Conservation (phyloP, 2,113 vertebrate genomes). For the Galbula dea region DNA sequence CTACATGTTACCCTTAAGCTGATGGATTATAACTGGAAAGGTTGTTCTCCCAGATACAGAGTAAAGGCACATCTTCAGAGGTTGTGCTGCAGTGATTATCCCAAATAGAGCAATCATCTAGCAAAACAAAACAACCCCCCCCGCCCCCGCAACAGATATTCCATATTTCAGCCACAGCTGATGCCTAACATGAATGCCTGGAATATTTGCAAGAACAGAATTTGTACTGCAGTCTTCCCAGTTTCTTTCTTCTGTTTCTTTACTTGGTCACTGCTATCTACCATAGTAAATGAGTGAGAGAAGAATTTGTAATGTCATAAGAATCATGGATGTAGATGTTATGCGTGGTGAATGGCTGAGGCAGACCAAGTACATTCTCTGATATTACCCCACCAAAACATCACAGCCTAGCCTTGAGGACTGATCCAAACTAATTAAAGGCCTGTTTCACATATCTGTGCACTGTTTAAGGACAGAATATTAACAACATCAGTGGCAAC, state of each 20-base stretch:
- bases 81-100: background rate
- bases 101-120: background rate
- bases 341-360: background rate
- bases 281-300: background rate
- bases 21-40: background rate
- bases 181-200: background rate
- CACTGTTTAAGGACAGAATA: background rate
- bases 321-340: background rate
- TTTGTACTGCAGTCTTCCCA: background rate
- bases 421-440: background rate
- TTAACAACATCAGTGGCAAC: background rate
- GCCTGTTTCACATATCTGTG: background rate
- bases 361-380: background rate
- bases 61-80: background rate
- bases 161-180: background rate
- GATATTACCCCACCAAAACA: background rate
- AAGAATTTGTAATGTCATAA: slow-evolving; percentile 13
- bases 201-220: slow-evolving; percentile 5
- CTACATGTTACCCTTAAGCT: background rate
- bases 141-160: too few species aligned
- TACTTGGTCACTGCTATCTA: background rate
- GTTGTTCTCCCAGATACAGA: background rate
- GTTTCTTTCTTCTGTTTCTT: background rate
- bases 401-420: accelerated
- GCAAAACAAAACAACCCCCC: background rate